phyloP scores from a whole-genome alignment of 2,888 invertebrate species.

The Drosophila suboccidentalis region DNA sequence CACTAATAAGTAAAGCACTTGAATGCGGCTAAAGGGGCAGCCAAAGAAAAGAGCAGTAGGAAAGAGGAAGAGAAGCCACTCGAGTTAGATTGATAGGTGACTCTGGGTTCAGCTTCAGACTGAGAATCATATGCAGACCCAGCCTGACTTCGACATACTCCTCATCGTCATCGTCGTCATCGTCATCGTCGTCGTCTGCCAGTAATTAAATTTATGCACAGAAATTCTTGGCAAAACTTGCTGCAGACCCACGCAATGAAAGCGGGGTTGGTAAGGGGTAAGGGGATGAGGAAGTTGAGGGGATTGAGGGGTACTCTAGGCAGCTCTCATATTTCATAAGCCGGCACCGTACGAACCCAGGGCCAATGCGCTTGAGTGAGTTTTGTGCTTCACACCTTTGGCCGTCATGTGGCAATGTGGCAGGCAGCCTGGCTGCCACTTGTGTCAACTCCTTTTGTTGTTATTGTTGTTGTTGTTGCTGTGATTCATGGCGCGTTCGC shows the following conservation, averaged over 20 bases:
- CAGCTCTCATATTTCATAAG: constrained; percentile 79
- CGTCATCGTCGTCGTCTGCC: constrained; percentile 49
- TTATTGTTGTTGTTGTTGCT: constrained; percentile 68
- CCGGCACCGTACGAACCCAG: constrained; percentile 43
- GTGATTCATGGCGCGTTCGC: constrained; percentile 67
- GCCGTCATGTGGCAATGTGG: constrained; percentile 34
- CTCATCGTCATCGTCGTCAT: constrained; percentile 17
- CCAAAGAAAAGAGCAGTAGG: constrained; percentile 59
- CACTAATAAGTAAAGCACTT: constrained; percentile 83
- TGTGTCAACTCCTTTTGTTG: constrained; percentile 54
- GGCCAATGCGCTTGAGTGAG: constrained; percentile 74
- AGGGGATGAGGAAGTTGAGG: background rate
- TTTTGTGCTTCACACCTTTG: constrained; percentile 80
- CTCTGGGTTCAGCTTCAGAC: constrained; percentile 74
- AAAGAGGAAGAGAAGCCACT: constrained; percentile 65
- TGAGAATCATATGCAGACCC: background rate
- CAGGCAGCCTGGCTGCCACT: constrained; percentile 49
- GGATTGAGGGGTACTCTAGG: background rate
- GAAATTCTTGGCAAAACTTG: constrained; percentile 77
- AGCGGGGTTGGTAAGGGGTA: background rate
- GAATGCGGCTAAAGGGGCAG: constrained; percentile 59
- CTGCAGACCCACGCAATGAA: constrained; percentile 31
- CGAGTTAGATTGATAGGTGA: constrained; percentile 84
- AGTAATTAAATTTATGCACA: constrained; percentile 82
- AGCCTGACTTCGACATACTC: constrained; percentile 40